A percentile compares a stretch with the other conserved stretches of the same genome.
Evolutionary conservation across 2,113 vertebrate genomes (phyloP).

Genomic region (Neoarius graeffei): DNA sequence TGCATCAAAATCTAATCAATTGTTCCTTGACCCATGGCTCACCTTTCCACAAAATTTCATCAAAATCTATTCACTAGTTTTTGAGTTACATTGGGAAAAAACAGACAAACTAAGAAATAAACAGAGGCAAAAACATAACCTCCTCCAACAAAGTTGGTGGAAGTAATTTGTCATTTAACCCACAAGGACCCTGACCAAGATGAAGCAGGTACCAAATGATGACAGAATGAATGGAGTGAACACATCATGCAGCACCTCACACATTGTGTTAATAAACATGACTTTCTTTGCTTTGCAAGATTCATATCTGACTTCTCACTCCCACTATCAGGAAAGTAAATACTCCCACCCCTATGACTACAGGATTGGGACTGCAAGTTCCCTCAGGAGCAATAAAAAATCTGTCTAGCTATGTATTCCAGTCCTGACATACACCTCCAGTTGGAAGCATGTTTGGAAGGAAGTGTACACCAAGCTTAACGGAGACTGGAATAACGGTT

Average conservation of each 20-base stretch:
- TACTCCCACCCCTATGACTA: not conserved
- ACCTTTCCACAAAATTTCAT: too few relatives aligned
- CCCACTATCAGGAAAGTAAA: not conserved
- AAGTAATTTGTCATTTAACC: not conserved
- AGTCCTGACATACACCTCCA: not conserved
- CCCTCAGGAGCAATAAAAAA: conserved; percentile 2
- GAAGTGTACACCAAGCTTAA: not conserved
- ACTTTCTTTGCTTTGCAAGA: not conserved
- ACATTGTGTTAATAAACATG: not conserved
- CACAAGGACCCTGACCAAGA: not conserved
- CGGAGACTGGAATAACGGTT: not conserved
- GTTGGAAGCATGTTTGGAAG: not conserved
- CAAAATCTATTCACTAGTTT: too few relatives aligned
- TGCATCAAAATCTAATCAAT: too few relatives aligned
- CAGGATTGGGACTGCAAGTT: not conserved
- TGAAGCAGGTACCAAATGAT: not conserved
- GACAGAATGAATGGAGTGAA: not conserved
- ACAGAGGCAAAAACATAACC: too few relatives aligned
- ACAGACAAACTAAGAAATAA: too few relatives aligned
- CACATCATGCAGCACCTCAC: not conserved
- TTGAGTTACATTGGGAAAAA: too few relatives aligned
- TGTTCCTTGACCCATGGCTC: too few relatives aligned
- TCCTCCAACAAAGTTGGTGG: too few relatives aligned
- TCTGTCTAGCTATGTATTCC: not conserved
- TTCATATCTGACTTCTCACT: not conserved